Percentiles rank a stretch among this genome's conserved stretches.
Evolutionary conservation across 2,113 vertebrate genomes (phyloP).

Genomic region (Recurvirostra avosetta): DNA sequence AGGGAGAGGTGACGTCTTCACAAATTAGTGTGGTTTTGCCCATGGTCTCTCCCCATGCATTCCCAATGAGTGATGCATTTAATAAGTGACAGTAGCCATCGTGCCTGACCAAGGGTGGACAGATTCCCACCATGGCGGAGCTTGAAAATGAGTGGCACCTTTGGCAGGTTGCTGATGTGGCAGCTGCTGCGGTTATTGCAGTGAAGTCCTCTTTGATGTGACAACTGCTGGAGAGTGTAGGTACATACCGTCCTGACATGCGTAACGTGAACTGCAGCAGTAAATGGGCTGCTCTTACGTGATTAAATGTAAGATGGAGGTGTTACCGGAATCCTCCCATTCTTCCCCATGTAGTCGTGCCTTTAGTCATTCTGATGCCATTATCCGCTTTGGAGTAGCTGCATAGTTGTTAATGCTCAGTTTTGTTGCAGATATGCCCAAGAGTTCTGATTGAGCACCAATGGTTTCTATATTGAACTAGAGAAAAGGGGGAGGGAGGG

Average conservation of each 20-base stretch:
- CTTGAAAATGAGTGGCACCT: accelerated
- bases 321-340: neutral
- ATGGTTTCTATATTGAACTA: neutral
- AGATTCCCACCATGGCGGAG: neutral
- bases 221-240: accelerated
- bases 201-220: neutral
- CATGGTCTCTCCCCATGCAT: neutral
- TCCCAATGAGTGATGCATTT: accelerated
- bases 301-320: neutral
- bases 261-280: neutral
- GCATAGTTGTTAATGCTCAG: neutral
- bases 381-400: neutral
- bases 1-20: neutral
- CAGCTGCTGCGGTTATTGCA: neutral
- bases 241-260: accelerated
- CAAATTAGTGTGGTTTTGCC: neutral
- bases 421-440: neutral
- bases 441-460: neutral
- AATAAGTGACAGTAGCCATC: neutral
- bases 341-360: neutral
- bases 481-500: neutral
- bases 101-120: accelerated
- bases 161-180: neutral
- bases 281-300: neutral
- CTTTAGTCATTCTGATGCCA: neutral